Base-by-base conservation (phyloP, 2,888 invertebrate genomes). In the Epinotia ramella region DNA sequence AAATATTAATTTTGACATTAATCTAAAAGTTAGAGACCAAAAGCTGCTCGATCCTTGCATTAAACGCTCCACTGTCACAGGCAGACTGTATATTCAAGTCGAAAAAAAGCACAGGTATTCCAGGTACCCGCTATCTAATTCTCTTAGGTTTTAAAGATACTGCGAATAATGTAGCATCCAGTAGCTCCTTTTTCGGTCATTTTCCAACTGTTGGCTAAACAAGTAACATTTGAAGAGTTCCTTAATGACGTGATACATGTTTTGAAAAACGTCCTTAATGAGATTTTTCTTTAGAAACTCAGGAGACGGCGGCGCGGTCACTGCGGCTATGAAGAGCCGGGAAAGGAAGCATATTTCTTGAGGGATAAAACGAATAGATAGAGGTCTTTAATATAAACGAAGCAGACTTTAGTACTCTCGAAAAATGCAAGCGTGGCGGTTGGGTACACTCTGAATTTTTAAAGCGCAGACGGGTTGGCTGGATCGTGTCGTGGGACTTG, bases 341-440 rank as follows among this genome's bases (percentile, higher is more conserved):
- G 87, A 91, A 91, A 91, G 89, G 91, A 91, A 93, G 89, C 92
- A 91, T 92, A 91, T 91, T 73, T 92, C 89, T 88, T 85, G 87
- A 81, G 83, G 89, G 93, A 93, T 93, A 92, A 93, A 93, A 93
- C 93, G 93, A 93, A 93, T 93, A 93, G 93, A 93, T 93, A 93
- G 93, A 93, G 93, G 91, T 93, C 92, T 93, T 93, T 93, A 93
- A 93, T 93, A 93, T 93, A 93, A 93, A 93, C 93, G 93, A 93
- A 93, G 93, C 91, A 91, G 93, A 90, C 92, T 93, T 92, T 92
- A 92, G 92, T 92, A 92, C 91, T 90, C 91, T 92, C 93, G 88
- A 93, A 93, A 93, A 93, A 91, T 92, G 92, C 90, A 92, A 89
- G 89, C 89, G 83, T 84, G 84, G 86, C 88, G 89, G 86, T 85